Evolutionary conservation across 2,797 vertebrate genomes (phyloP).

Genomic region (Discoglossus pictus): DNA sequence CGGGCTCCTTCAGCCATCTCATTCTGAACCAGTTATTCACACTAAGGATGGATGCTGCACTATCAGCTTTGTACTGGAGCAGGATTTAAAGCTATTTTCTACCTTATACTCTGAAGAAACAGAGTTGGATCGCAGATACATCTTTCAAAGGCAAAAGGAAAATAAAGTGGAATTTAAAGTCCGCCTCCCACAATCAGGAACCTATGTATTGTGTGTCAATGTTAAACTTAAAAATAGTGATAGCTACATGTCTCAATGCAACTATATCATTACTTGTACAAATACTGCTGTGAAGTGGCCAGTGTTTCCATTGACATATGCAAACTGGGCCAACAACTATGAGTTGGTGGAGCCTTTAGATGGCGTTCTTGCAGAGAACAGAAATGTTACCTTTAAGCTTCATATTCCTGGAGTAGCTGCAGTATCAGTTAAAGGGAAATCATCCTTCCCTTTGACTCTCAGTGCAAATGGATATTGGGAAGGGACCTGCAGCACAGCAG

Average conservation of each 20-base stretch:
- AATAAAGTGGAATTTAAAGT: slow-evolving; percentile 68
- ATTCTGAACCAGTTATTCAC: slow-evolving; percentile 66
- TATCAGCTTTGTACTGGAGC: slow-evolving; percentile 67
- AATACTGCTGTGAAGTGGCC: slow-evolving; percentile 73
- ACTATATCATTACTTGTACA: slow-evolving; percentile 73
- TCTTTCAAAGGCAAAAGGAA: slow-evolving; percentile 64
- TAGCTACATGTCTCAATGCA: slow-evolving; percentile 71
- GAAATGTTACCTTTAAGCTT: slow-evolving; percentile 69
- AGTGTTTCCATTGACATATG: slow-evolving; percentile 69
- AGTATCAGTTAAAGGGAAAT: slow-evolving; percentile 68
- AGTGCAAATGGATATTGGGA: slow-evolving; percentile 71
- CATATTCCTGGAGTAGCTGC: slow-evolving; percentile 68
- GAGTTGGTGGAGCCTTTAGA: slow-evolving; percentile 75
- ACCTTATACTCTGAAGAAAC: slow-evolving; percentile 62
- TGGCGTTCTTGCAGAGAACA: slow-evolving; percentile 67
- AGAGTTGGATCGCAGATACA: slow-evolving; percentile 61
- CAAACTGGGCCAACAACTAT: slow-evolving; percentile 68
- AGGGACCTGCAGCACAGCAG: slow-evolving; percentile 71
- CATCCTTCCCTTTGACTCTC: slow-evolving; percentile 60
- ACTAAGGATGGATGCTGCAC: slow-evolving; percentile 69
- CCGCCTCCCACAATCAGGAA: slow-evolving; percentile 70
- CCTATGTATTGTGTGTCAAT: slow-evolving; percentile 72
- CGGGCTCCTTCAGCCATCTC: slow-evolving; percentile 68
- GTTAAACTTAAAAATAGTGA: slow-evolving; percentile 69
- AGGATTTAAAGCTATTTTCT: slow-evolving; percentile 63